Percentiles rank a stretch among this genome's conserved stretches.
Conservation (phyloP, 1,140 invertebrate genomes). For the Ooceraea biroi region DNA sequence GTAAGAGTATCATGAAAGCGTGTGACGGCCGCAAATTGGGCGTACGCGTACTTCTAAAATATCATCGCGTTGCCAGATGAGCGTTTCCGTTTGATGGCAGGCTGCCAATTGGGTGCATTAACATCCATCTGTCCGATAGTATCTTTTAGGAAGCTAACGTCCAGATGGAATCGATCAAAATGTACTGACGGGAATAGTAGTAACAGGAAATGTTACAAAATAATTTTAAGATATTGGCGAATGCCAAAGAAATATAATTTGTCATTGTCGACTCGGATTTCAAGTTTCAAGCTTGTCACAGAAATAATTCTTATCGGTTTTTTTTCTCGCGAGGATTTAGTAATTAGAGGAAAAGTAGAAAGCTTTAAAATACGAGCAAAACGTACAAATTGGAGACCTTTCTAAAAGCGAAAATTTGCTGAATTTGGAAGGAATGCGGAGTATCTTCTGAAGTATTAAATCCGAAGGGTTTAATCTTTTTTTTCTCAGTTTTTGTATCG, state of each 20-base stretch:
- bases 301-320: slow-evolving; percentile 10
- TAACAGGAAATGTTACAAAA: slow-evolving; percentile 8
- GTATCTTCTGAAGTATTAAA: too few species aligned
- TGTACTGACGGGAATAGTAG: background rate
- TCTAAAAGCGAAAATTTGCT: too few species aligned
- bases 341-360: too few species aligned
- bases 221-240: slow-evolving; percentile 2
- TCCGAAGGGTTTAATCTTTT: too few species aligned
- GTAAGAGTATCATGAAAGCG: background rate
- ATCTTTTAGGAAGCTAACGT: slow-evolving; percentile 34
- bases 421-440: too few species aligned
- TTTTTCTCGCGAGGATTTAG: background rate
- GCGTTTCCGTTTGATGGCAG: slow-evolving; percentile 49
- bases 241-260: background rate
- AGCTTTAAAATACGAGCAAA: background rate
- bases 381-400: too few species aligned
- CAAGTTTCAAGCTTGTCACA: background rate
- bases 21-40: slow-evolving; percentile 22
- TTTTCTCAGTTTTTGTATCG: too few species aligned
- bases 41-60: slow-evolving; percentile 40
- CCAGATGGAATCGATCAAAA: slow-evolving; percentile 41
- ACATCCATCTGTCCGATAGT: slow-evolving; percentile 45
- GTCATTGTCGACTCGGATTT: slow-evolving; percentile 1
- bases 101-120: slow-evolving; percentile 53
- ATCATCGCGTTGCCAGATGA: slow-evolving; percentile 32